Evolutionary conservation across 1,140 invertebrate genomes (phyloP), one percentile per base, ranked within the genome.

Genomic region (Drosophila kepulauana): DNA sequence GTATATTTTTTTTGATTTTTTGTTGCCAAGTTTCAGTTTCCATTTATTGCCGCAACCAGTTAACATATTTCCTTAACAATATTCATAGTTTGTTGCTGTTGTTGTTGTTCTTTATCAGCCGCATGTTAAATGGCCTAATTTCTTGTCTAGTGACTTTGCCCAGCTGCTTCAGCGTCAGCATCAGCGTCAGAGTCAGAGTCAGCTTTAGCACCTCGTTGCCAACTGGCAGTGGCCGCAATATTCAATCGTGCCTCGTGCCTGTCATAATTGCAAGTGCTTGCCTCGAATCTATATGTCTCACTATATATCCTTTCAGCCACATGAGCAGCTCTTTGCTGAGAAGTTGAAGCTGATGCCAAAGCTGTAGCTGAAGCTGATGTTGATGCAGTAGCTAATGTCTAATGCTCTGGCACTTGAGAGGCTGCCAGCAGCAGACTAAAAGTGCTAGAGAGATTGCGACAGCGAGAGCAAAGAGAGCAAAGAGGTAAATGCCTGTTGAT

Each of bases 111-210:
- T 81, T 79, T 88, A 74, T 66, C 80, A 77, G 41, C 49, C 52
- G 57, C 78, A 70, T 88, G 84, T 78, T 80, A 87, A 88, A 89
- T 84, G 84, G 80, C 84, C 84, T 87, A 88, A 87, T 84, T 87
- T 86, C 64, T 61, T 49, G 72, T 35, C 67, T 58, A 70, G 61
- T 69, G 69, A 45, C 30, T 49, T 35, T 15, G 16, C 46, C 35
- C 59, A 38, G 65, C 25, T 61, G 43, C 64, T 58, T 84, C 84
- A 84, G 73, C 81, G 5, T 38, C 35, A 10, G 35, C 2, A 1
- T 33, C 30, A 33, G 7, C 30, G 0, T 38, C 35, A 38, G 16
- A 1, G 1, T 16, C 15, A 25, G 20, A 25, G 20, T 25, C 20
- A 10, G 35, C 35, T 38, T 84, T 84, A 84, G 77, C 81, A 82